Conservation (phyloP, 2,888 invertebrate species). For the Chromoteleia sp. region DNA sequence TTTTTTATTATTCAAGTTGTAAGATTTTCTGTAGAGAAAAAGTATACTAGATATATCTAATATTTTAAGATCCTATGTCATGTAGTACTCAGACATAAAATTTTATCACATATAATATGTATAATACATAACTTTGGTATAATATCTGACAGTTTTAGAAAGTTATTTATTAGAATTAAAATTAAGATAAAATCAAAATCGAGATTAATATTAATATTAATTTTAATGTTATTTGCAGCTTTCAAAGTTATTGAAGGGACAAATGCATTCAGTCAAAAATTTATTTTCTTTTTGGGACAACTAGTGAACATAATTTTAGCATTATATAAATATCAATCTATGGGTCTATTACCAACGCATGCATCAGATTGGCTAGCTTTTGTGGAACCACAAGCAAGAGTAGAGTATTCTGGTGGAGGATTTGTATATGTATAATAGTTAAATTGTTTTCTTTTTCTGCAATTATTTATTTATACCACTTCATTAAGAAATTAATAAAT, state of each 20-base stretch:
- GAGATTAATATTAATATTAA: background rate
- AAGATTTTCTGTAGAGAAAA: no score
- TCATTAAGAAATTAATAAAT: conserved; percentile 28
- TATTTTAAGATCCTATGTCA: no score
- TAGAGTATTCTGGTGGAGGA: conserved; percentile 95
- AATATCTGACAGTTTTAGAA: no score
- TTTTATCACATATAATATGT: no score
- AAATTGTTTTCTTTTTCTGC: conserved; percentile 7
- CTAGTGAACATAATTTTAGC: conserved; percentile 95
- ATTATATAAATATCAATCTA: conserved; percentile 98
- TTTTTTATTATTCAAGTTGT: no score
- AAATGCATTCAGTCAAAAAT: conserved; percentile 95
- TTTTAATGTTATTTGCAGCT: conserved; percentile 83
- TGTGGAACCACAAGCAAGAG: conserved; percentile 94
- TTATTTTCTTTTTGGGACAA: conserved; percentile 97
- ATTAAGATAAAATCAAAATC: no score
- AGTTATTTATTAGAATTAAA: no score
- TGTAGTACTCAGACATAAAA: no score
- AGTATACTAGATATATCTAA: no score
- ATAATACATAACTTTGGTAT: no score
- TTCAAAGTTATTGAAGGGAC: conserved; percentile 98
- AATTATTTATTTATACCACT: conserved; percentile 30
- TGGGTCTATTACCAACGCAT: conserved; percentile 98
- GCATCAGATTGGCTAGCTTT: conserved; percentile 99
- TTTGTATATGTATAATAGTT: conserved; percentile 80